These are phyloP conservation scores for Portunus trituberculatus DNA, from an alignment of 1,140 invertebrate species.

Conservation along the genomic window DNA sequence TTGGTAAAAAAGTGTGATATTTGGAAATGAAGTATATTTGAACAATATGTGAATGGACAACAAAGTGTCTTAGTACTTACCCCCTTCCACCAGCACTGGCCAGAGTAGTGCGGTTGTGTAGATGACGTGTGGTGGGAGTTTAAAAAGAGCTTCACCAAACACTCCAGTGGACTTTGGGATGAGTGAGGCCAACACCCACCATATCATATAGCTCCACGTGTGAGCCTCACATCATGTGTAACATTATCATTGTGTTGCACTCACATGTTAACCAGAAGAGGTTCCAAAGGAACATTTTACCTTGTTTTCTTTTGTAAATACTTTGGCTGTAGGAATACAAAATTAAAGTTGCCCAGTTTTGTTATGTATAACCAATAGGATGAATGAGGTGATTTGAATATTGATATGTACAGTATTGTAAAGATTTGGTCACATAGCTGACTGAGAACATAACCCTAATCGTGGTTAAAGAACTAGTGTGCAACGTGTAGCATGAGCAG, in stretches of 20 bases:
- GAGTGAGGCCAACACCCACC: conserved; percentile 66
- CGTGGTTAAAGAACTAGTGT: conserved; percentile 73
- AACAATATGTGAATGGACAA: conserved; percentile 69
- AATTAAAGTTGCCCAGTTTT: conserved; percentile 75
- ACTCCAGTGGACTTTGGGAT: conserved; percentile 51
- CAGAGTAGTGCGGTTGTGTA: conserved; percentile 68
- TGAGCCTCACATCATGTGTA: conserved; percentile 68
- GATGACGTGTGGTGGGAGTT: conserved; percentile 64
- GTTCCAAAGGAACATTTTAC: conserved; percentile 72
- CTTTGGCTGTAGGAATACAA: conserved; percentile 73
- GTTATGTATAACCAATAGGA: conserved; percentile 74
- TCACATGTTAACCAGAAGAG: conserved; percentile 68
- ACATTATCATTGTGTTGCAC: conserved; percentile 72
- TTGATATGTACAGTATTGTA: conserved; percentile 76
- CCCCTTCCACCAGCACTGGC: conserved; percentile 63
- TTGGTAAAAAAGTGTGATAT: conserved; percentile 63
- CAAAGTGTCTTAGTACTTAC: conserved; percentile 77
- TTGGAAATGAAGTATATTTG: conserved; percentile 55
- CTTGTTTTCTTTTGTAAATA: conserved; percentile 76
- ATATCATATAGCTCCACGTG: conserved; percentile 69
- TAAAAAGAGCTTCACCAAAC: conserved; percentile 55
- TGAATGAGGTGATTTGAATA: conserved; percentile 70
- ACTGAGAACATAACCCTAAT: conserved; percentile 73
- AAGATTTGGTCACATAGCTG: conserved; percentile 75
- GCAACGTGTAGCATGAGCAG: conserved; percentile 75